Conservation (phyloP, 2,113 vertebrate species). For the Pseudorhombus dupliciocellatus region DNA sequence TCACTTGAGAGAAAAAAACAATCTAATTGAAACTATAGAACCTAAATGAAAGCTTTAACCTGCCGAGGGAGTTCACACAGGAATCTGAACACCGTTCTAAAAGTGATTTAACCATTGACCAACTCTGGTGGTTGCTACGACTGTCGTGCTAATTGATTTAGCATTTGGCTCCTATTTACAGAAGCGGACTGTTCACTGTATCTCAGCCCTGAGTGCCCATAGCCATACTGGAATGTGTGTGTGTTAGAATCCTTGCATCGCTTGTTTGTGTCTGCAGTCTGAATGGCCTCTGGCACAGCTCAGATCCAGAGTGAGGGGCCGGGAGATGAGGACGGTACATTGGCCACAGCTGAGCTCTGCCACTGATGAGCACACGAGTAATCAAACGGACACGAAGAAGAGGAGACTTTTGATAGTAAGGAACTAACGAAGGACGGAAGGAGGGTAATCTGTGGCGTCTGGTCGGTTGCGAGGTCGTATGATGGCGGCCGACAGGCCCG, state of each 20-base stretch:
- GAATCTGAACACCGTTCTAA: neutral
- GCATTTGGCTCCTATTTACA: neutral
- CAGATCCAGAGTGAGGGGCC: constrained; percentile 19
- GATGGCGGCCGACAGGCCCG: constrained; percentile 21
- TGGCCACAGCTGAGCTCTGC: constrained; percentile 69
- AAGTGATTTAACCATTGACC: neutral
- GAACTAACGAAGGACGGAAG: constrained; percentile 36
- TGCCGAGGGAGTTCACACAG: neutral
- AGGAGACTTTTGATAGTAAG: constrained; percentile 45
- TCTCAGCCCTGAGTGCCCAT: constrained; percentile 11
- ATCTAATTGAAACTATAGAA: too few species aligned
- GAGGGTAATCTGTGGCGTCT: constrained; percentile 19
- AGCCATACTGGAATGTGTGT: constrained; percentile 10
- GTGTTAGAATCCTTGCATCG: constrained; percentile 13
- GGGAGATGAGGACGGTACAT: constrained; percentile 34
- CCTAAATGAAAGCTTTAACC: neutral
- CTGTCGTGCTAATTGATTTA: neutral
- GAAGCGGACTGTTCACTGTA: neutral
- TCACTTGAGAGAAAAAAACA: neutral
- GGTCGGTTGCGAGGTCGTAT: constrained; percentile 2
- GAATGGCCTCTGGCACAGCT: constrained; percentile 48
- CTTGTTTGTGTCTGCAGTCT: constrained; percentile 43
- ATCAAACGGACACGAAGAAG: constrained; percentile 67
- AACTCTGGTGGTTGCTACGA: neutral
- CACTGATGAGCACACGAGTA: constrained; percentile 64